These are phyloP conservation scores for Cataglyphis altisquamis DNA, from an alignment of 2,888 invertebrate genomes.

Conservation along the genomic window DNA sequence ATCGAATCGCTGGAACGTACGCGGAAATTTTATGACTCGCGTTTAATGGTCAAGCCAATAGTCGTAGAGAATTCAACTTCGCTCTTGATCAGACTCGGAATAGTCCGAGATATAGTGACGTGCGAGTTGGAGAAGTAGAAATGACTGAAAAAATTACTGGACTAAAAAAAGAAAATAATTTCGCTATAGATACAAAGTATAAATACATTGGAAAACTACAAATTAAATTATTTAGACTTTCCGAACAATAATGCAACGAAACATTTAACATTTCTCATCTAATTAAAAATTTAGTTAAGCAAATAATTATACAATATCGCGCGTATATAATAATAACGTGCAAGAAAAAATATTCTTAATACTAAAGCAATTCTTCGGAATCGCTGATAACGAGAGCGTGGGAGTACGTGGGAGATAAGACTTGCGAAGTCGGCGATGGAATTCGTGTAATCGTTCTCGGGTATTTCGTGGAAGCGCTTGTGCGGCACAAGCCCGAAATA, in stretches of 20 bases:
- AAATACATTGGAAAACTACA: not conserved
- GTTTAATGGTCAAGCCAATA: slow-evolving; percentile 3
- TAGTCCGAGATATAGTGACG: not conserved
- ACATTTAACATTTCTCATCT: not conserved
- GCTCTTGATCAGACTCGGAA: slow-evolving; percentile 16
- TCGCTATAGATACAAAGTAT: not conserved
- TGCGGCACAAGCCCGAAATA: slow-evolving; percentile 56
- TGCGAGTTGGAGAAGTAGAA: not conserved
- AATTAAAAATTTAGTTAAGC: not conserved
- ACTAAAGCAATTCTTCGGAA: slow-evolving; percentile 56
- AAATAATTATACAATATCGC: not conserved
- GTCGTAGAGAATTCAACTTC: not conserved
- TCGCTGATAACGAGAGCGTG: slow-evolving; percentile 68
- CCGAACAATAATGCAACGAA: not conserved
- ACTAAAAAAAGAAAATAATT: not conserved
- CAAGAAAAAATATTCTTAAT: slow-evolving; percentile 30
- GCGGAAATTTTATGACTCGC: slow-evolving; percentile 26
- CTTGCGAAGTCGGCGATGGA: slow-evolving; percentile 63
- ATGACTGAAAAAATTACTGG: not conserved
- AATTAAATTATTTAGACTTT: not conserved
- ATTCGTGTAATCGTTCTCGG: slow-evolving; percentile 68
- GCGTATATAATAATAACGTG: not conserved
- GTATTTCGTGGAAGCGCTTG: slow-evolving; percentile 68
- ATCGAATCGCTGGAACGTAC: slow-evolving; percentile 40
- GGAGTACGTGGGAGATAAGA: slow-evolving; percentile 69